Evolutionary conservation across 2,113 vertebrate species (phyloP).

Genomic region (Oreotragus oreotragus): DNA sequence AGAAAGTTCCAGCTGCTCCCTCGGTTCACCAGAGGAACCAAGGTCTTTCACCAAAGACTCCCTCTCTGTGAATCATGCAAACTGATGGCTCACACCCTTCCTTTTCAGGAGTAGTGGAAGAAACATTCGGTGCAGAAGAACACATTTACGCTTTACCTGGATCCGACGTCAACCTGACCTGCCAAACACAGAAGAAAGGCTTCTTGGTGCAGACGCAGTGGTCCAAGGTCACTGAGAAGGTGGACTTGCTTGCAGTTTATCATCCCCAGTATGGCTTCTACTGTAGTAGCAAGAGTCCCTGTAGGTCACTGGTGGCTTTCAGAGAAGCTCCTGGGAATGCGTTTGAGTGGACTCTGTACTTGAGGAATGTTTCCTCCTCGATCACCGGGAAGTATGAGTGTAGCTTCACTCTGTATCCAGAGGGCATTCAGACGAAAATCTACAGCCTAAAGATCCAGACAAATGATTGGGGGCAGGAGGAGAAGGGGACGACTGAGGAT

Average conservation of each 20-base stretch:
- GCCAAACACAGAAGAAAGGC: conserved; percentile 19
- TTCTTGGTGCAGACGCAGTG: conserved; percentile 75
- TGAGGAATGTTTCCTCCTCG: conserved; percentile 48
- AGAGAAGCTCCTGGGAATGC: not conserved
- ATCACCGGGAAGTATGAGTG: conserved; percentile 70
- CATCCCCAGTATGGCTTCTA: conserved; percentile 61
- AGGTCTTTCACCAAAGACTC: not conserved
- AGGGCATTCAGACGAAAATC: conserved; percentile 60
- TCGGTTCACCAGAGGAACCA: not conserved
- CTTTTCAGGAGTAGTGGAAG: conserved; percentile 62
- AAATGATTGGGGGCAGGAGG: conserved; percentile 21
- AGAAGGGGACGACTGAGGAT: no score
- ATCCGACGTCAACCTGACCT: conserved; percentile 61
- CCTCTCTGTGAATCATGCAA: not conserved
- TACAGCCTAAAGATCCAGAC: conserved; percentile 58
- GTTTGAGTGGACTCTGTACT: conserved; percentile 54
- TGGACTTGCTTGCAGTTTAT: conserved; percentile 53
- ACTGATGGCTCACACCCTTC: not conserved
- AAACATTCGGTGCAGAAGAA: not conserved
- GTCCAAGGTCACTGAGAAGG: conserved; percentile 52
- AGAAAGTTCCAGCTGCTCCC: not conserved
- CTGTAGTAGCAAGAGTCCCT: not conserved
- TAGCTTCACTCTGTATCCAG: conserved; percentile 72
- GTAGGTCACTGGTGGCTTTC: not conserved
- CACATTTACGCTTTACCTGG: conserved; percentile 52